phyloP scores from a whole-genome alignment of 1,140 invertebrate species.

The Brachystomella parvula region DNA sequence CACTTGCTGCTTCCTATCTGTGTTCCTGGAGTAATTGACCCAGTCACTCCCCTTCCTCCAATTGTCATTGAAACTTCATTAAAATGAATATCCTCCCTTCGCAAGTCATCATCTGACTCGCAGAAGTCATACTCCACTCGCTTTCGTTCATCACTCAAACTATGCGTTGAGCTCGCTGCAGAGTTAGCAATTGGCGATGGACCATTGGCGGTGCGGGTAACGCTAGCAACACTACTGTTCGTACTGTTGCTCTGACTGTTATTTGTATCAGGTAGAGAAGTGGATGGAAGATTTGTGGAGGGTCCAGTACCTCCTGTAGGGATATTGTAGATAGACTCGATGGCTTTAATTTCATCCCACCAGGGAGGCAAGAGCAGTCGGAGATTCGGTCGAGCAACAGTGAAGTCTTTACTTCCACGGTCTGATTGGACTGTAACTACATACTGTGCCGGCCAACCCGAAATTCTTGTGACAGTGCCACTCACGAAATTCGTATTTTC shows the following conservation, averaged over 20 bases:
- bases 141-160: constrained; percentile 29
- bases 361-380: constrained; percentile 85
- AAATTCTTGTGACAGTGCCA: constrained; percentile 67
- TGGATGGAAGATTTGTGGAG: neutral
- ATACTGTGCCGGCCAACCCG: constrained; percentile 64
- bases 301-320: neutral
- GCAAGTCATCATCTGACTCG: constrained; percentile 82
- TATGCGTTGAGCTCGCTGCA: constrained; percentile 13
- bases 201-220: constrained; percentile 5
- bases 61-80: constrained; percentile 38
- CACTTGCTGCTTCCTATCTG: constrained; percentile 69
- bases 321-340: constrained; percentile 42
- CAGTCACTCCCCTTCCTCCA: constrained; percentile 36
- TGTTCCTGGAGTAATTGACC: constrained; percentile 41
- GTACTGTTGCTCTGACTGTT: constrained; percentile 9
- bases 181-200: constrained; percentile 17
- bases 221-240: constrained; percentile 3
- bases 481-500: constrained; percentile 67
- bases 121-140: constrained; percentile 60
- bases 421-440: constrained; percentile 59
- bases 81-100: constrained; percentile 77
- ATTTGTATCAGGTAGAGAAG: constrained; percentile 10
- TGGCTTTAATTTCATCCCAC: constrained; percentile 84
- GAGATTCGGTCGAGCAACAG: constrained; percentile 75
- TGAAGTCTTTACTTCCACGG: constrained; percentile 43